Conservation (phyloP, 2,113 vertebrate species). For the Ailurus styani region DNA sequence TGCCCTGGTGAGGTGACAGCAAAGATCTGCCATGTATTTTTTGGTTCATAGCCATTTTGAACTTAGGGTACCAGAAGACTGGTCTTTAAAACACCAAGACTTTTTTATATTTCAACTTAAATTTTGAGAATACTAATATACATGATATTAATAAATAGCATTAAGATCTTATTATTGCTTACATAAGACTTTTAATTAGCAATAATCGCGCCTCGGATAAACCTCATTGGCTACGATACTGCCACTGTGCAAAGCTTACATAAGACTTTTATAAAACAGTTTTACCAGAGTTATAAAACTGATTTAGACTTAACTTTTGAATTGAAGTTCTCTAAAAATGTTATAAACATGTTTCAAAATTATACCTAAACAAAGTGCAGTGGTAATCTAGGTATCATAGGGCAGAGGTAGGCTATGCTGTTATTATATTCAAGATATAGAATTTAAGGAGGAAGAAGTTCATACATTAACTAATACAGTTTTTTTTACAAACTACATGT, state of each 20-base stretch:
- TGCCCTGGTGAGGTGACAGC: neutral
- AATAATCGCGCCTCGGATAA: too few relatives aligned
- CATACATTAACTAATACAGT: neutral
- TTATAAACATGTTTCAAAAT: slow-evolving; percentile 2
- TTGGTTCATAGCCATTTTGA: neutral
- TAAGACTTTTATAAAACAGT: neutral
- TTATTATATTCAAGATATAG: neutral
- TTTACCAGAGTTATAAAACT: neutral
- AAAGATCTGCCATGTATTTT: neutral
- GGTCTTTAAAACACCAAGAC: neutral
- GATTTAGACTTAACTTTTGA: neutral
- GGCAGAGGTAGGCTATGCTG: neutral
- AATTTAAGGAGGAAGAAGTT: neutral
- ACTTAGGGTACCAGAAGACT: neutral
- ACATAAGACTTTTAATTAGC: neutral
- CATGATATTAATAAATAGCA: neutral
- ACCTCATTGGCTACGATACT: too few relatives aligned
- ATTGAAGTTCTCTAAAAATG: neutral
- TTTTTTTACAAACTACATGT: neutral
- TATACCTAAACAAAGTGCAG: neutral
- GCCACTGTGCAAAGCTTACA: too few relatives aligned
- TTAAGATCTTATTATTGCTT: slow-evolving; percentile 11
- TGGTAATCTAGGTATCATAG: neutral
- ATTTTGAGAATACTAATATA: neutral
- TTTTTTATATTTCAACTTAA: neutral